Evolutionary conservation across 1,140 invertebrate species (phyloP).

Genomic region (Acyrthosiphon pisum): DNA sequence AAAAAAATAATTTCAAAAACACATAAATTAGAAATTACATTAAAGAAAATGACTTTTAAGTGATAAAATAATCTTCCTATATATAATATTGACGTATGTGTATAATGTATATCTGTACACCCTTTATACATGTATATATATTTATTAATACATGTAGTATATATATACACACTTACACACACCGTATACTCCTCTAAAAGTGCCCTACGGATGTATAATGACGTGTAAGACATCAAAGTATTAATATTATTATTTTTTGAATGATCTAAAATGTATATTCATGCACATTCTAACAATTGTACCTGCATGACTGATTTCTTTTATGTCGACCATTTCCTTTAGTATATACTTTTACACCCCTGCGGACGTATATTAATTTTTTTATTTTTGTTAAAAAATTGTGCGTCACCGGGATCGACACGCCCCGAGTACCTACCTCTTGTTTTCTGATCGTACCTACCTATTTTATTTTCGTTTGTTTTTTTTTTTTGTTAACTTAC

Average conservation of each 20-base stretch:
- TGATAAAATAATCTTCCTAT: not conserved
- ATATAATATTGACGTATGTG: not conserved
- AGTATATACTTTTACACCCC: not conserved
- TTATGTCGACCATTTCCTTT: not conserved
- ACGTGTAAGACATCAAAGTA: not conserved
- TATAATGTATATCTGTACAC: not conserved
- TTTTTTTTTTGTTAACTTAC: not conserved
- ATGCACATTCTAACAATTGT: not conserved
- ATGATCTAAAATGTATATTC: not conserved
- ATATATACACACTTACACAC: not conserved
- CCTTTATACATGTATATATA: not conserved
- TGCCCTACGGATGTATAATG: not conserved
- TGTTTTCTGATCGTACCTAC: not conserved
- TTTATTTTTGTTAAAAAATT: not conserved
- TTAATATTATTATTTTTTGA: not conserved
- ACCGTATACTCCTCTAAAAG: not conserved
- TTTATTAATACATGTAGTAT: not conserved
- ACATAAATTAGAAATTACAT: not conserved
- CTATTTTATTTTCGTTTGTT: not conserved
- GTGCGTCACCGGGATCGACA: not conserved
- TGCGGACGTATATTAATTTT: not conserved
- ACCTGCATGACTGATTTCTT: not conserved
- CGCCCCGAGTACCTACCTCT: not conserved
- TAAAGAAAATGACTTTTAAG: not conserved
- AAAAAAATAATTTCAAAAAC: not conserved